Conservation (phyloP, 2,888 invertebrate genomes). For the Empis livida region DNA sequence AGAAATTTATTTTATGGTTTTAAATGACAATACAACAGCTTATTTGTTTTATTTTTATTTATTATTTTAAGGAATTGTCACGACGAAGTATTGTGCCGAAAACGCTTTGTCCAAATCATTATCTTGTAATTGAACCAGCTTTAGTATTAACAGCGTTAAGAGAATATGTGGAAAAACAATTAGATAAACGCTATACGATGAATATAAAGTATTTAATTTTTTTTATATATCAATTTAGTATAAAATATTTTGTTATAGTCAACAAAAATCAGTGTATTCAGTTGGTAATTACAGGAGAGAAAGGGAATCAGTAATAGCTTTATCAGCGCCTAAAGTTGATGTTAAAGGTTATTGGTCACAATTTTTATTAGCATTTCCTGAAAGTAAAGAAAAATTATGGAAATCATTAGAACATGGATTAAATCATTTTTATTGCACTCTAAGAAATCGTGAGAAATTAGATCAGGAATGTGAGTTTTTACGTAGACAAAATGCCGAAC, state of each 20-base stretch:
- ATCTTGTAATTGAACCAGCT: conserved; percentile 51
- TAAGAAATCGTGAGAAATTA: conserved; percentile 48
- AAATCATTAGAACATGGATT: conserved; percentile 34
- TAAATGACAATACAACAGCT: too few relatives aligned
- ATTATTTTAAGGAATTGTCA: too few relatives aligned
- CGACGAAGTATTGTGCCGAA: background rate
- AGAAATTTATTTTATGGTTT: too few relatives aligned
- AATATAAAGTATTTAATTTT: conserved; percentile 12
- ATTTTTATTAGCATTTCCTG: conserved; percentile 46
- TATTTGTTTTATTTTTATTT: too few relatives aligned
- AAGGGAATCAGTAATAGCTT: background rate
- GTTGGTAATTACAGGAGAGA: too few relatives aligned
- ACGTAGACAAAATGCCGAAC: conserved; percentile 52
- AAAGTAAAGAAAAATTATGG: conserved; percentile 56
- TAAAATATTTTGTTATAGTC: conserved; percentile 2
- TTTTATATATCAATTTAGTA: conserved; percentile 14
- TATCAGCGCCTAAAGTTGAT: conserved; percentile 35
- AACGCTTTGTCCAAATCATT: conserved; percentile 39
- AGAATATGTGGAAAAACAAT: conserved; percentile 43
- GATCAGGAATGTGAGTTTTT: conserved; percentile 51
- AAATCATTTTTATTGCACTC: conserved; percentile 30
- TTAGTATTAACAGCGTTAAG: conserved; percentile 51
- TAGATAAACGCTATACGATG: conserved; percentile 9
- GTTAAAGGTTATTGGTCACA: conserved; percentile 54
- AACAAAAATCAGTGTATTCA: too few relatives aligned